phyloP scores from a whole-genome alignment of 2,888 invertebrate genomes.

The Drosophila conformis region DNA sequence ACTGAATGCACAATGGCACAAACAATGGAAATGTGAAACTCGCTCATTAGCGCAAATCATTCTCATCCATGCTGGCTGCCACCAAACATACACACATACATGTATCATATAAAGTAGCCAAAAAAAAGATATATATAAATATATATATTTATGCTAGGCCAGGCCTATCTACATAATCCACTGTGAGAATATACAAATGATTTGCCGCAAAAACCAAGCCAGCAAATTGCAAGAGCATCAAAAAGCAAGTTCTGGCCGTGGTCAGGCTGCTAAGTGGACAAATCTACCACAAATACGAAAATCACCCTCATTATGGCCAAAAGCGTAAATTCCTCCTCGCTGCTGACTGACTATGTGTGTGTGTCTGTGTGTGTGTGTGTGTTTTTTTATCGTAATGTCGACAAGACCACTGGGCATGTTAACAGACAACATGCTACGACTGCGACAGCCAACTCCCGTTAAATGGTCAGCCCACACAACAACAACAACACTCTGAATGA shows the following conservation, averaged over 20 bases:
- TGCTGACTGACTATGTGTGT: slow-evolving; percentile 5
- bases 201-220: slow-evolving; percentile 53
- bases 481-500: slow-evolving; percentile 11
- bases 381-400: slow-evolving; percentile 72
- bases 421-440: slow-evolving; percentile 68
- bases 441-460: slow-evolving; percentile 48
- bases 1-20: slow-evolving; percentile 3
- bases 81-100: slow-evolving; percentile 19
- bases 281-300: slow-evolving; percentile 83
- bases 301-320: slow-evolving; percentile 83
- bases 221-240: slow-evolving; percentile 67
- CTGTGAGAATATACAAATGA: slow-evolving; percentile 79
- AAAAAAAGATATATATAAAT: slow-evolving; percentile 2
- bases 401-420: slow-evolving; percentile 79
- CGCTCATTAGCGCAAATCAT: slow-evolving; percentile 76
- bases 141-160: slow-evolving; percentile 34
- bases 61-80: slow-evolving; percentile 60
- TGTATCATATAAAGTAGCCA: slow-evolving; percentile 32
- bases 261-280: slow-evolving; percentile 82
- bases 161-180: slow-evolving; percentile 66
- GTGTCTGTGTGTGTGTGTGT: slow-evolving; percentile 16
- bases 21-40: slow-evolving; percentile 30
- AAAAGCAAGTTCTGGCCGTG: slow-evolving; percentile 48
- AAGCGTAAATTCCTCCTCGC: slow-evolving; percentile 62
- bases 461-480: slow-evolving; percentile 52